These are phyloP conservation scores for Acomys russatus DNA, from an alignment of 2,797 vertebrate species.

Conservation along the genomic window DNA sequence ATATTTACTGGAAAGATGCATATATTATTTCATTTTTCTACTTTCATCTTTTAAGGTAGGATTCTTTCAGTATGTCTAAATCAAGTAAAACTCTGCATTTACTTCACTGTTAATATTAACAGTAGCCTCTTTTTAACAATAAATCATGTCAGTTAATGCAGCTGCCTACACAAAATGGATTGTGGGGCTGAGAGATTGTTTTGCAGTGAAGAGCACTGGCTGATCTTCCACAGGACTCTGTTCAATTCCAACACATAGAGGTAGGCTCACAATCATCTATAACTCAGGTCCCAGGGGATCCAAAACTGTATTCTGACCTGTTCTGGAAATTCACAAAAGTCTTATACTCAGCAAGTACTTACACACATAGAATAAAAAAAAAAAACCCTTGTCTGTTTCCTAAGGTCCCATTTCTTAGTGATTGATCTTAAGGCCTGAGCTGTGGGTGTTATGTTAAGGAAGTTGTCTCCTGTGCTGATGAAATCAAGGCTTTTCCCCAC, in stretches of 20 bases:
- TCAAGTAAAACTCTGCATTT: background rate
- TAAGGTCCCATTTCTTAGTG: no score
- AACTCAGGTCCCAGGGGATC: no score
- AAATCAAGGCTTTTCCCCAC: no score
- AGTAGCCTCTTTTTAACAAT: background rate
- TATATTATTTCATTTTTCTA: constrained; percentile 2
- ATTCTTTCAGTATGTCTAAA: background rate
- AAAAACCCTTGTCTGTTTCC: no score
- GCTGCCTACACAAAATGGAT: background rate
- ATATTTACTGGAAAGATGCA: background rate
- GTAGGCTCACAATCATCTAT: background rate
- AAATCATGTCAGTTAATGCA: constrained; percentile 54
- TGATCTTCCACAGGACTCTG: background rate
- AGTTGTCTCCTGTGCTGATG: no score
- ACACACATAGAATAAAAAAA: background rate
- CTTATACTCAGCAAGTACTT: background rate
- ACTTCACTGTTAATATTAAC: constrained; percentile 42
- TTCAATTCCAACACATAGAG: background rate
- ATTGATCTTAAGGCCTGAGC: no score
- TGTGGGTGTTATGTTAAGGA: no score
- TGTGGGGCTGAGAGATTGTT: background rate
- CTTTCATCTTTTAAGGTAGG: background rate
- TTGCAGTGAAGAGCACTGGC: no score
- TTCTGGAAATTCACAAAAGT: background rate
- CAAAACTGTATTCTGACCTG: background rate